Evolutionary conservation across 2,113 vertebrate genomes (phyloP), one percentile per base, ranked within the genome.

Genomic region (Donacobius atricapilla): DNA sequence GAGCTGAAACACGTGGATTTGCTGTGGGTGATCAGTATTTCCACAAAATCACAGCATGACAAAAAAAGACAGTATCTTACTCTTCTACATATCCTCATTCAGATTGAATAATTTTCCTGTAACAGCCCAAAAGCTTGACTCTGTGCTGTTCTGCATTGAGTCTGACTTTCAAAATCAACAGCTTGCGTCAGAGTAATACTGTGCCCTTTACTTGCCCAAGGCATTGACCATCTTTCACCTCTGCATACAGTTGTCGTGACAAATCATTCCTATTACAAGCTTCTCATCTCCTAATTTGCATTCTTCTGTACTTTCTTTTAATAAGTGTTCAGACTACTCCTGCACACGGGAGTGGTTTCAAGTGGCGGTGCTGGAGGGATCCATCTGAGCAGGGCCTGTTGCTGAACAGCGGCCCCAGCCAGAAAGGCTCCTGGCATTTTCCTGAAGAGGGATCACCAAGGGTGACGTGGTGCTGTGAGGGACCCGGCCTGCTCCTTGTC

Each of bases 391-490:
- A 0, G 14, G 8, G 6, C 25, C 66, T 45, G 33, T 24, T 12
- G 15, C 20, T 5, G 2, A 73, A 30, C 22, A 11, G 37, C 1
- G 2, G 19, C 39, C 24, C 8, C 5, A 19, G 4, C 7, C 25
- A 71, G 30, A 64, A 57, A 44, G 20, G 39, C 11, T 35, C 33
- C 71, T 11, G 50, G 33, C n/a, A 60, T 11, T 35, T 3, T 39
- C 28, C 42, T n/a, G 30, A 56, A 23, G 44, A 33, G 21, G 7
- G 19, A 51, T 6, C 60, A 17, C 37, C 35, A 27, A 17, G 23
- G 0, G 3, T 4, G 22, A 54, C 47, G 64, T 1, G 1, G 48
- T 4, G 3, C 22, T 10, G 6, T 1, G 16, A 20, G 1, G 1
- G n/a, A 51, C 44, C 30, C 33, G 39, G 15, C 8, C 53, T 17